phyloP scores from a whole-genome alignment of 2,113 vertebrate genomes.

The Sphaerodactylus townsendi region DNA sequence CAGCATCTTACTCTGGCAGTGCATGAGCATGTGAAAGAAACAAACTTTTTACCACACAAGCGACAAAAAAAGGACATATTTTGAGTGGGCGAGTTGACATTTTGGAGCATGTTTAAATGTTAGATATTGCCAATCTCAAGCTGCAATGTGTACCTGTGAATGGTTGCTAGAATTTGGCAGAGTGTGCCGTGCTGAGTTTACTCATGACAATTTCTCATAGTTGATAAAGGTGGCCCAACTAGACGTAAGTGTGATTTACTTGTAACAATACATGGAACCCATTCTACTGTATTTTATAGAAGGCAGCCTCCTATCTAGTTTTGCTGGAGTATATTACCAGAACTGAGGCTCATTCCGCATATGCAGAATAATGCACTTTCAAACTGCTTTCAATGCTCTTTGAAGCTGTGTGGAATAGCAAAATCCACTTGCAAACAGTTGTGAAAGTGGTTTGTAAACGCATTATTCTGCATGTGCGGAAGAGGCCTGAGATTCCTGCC shows the following conservation, averaged over 20 bases:
- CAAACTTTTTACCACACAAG: neutral
- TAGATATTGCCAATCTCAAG: neutral
- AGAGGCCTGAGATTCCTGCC: too few relatives aligned
- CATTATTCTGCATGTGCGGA: too few relatives aligned
- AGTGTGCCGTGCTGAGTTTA: neutral
- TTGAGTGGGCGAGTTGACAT: conserved; percentile 17
- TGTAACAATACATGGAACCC: neutral
- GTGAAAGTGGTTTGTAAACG: too few relatives aligned
- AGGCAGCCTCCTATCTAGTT: neutral
- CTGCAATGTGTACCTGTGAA: conserved; percentile 4
- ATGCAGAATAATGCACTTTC: too few relatives aligned
- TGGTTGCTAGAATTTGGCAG: neutral
- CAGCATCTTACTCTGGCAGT: neutral
- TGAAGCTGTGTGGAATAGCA: too few relatives aligned
- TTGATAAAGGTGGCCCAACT: neutral
- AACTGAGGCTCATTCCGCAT: too few relatives aligned
- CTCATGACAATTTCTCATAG: neutral
- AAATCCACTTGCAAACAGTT: too few relatives aligned
- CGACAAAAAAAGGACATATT: neutral
- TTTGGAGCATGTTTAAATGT: conserved; percentile 1
- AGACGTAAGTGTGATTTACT: neutral
- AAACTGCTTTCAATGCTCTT: too few relatives aligned
- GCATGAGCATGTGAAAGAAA: neutral
- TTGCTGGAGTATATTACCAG: neutral
- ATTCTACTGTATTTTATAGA: neutral